Evolutionary conservation across 2,113 vertebrate species (phyloP).

Genomic region (Syngnathus floridae): DNA sequence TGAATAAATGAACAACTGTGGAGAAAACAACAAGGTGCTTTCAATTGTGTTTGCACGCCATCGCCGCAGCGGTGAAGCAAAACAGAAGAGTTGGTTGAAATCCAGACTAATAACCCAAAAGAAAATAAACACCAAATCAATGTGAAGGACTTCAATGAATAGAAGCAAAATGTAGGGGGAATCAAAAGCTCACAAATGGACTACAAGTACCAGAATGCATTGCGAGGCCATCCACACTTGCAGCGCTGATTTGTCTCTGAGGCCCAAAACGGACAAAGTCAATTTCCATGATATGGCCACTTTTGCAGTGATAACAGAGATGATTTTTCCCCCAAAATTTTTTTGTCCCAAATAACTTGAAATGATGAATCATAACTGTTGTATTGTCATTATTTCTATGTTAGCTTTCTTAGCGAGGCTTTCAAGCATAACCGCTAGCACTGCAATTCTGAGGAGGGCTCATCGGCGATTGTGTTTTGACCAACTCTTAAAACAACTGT

Average conservation of each 20-base stretch:
- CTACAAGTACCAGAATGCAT: neutral
- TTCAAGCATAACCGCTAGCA: neutral
- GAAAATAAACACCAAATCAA: neutral
- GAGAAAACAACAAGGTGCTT: neutral
- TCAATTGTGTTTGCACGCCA: neutral
- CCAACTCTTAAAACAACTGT: neutral
- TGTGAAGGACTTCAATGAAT: neutral
- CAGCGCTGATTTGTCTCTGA: too few relatives aligned
- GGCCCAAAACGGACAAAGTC: too few relatives aligned
- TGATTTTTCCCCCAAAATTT: too few relatives aligned
- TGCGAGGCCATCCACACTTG: neutral
- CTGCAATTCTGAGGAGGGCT: neutral
- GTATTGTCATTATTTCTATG: neutral
- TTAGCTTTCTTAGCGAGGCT: neutral
- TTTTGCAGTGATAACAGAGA: too few relatives aligned
- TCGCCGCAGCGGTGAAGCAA: neutral
- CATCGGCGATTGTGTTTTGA: neutral
- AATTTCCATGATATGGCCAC: too few relatives aligned
- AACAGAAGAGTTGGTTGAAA: neutral
- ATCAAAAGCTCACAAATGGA: neutral
- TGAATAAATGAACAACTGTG: neutral
- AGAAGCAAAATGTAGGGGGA: too few relatives aligned
- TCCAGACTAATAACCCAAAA: neutral
- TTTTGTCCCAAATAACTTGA: too few relatives aligned
- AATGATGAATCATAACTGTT: too few relatives aligned